Evolutionary conservation across 2,113 vertebrate species (phyloP).

Genomic region (Australoheros scitulus): DNA sequence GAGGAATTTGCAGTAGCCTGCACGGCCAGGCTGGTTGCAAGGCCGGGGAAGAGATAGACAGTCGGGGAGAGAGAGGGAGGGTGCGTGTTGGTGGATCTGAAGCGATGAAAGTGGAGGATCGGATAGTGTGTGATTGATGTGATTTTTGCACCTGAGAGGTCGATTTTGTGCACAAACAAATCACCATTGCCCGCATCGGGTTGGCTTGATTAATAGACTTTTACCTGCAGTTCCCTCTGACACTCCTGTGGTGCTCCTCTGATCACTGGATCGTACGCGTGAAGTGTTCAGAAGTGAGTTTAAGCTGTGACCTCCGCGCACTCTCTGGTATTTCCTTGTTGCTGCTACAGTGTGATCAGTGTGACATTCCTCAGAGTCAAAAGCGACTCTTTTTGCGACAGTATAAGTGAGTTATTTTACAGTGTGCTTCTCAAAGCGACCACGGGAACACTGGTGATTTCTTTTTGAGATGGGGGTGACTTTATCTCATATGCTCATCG

Average conservation of each 20-base stretch:
- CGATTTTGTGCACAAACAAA: neutral
- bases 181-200: fast-evolving
- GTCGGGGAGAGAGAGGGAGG: neutral
- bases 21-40: constrained; percentile 43
- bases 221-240: neutral
- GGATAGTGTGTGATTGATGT: neutral
- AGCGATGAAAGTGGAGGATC: constrained; percentile 34
- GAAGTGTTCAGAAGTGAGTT: constrained; percentile 12
- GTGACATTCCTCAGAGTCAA: constrained; percentile 19
- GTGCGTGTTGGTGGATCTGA: neutral
- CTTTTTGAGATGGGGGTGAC: constrained; percentile 31
- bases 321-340: constrained; percentile 59
- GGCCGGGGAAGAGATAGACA: constrained; percentile 9
- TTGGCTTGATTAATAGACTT: neutral
- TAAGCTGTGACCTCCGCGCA: constrained; percentile 39
- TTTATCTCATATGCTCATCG: constrained; percentile 59
- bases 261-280: neutral
- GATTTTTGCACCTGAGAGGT: constrained; percentile 1
- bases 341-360: neutral
- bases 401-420: neutral
- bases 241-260: neutral
- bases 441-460: neutral
- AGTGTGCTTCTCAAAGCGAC: neutral
- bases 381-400: neutral
- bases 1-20: constrained; percentile 70